A percentile compares a stretch with the other conserved stretches of the same genome.
Evolutionary conservation across 37 sponge, comb jelly and placozoan genomes (phyloP).

Genomic region (Agelas oroides): DNA sequence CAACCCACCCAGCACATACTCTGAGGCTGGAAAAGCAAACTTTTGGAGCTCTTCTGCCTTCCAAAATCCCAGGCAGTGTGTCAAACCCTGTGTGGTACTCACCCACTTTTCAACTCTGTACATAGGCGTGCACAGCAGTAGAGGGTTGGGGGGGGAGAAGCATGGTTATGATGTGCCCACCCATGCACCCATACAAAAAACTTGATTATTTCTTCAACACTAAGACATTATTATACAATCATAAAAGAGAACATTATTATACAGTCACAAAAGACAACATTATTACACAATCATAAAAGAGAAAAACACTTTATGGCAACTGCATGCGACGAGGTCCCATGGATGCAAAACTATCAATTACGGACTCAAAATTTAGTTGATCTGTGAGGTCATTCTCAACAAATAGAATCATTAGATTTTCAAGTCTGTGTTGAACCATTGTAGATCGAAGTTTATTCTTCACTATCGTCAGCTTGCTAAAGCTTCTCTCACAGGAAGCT

Average conservation of each 20-base stretch:
- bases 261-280: too few species aligned
- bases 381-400: slow-evolving; percentile 20
- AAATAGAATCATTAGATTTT: slow-evolving; percentile 16
- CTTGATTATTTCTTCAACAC: too few species aligned
- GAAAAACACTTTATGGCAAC: too few species aligned
- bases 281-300: too few species aligned
- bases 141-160: too few species aligned
- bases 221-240: too few species aligned
- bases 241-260: too few species aligned
- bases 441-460: slow-evolving; percentile 15
- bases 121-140: too few species aligned
- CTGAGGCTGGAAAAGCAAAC: slow-evolving; percentile 43
- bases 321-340: too few species aligned
- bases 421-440: neutral
- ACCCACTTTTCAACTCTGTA: slow-evolving; percentile 50
- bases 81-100: slow-evolving; percentile 49
- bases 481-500: slow-evolving; percentile 14
- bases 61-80: slow-evolving; percentile 34
- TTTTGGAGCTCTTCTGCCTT: slow-evolving; percentile 58
- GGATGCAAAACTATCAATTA: neutral
- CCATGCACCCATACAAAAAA: too few species aligned
- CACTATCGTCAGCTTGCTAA: slow-evolving; percentile 3
- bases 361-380: slow-evolving; percentile 3
- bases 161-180: too few species aligned
- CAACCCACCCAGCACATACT: slow-evolving; percentile 29